Base-by-base conservation (phyloP, 2,888 invertebrate genomes). In the Teleogryllus oceanicus region DNA sequence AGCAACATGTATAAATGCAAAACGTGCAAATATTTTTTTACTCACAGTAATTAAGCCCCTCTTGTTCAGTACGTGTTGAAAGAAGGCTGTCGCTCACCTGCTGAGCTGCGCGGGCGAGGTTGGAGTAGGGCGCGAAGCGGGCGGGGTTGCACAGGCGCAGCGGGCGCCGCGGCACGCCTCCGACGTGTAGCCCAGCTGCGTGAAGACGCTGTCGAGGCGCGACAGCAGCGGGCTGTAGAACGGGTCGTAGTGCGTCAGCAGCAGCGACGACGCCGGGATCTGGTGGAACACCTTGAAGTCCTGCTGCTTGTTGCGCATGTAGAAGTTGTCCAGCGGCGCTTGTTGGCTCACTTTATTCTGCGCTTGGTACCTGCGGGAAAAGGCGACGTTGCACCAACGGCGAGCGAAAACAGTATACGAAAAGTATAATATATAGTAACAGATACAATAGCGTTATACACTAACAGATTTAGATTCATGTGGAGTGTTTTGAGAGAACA, bases 221-320 rank as follows among this genome's bases (percentile, higher is more conserved):
- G 92, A 91, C 79, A 96, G 86, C 78, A 96, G 92, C 0, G 92
- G 92, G 18, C 93, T 94, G 87, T 95, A 96, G 88, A 94, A 96
- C 0, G 96, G 96, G 86, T 96, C 96, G 87, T 95, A 96, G 87
- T 94, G 94, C 83, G 94, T 94, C 80, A 96, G 88, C 79, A 95
- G 90, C 86, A 95, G 88, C 1, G 95, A 94, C 1, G 95, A 95
- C 49, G 92, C 91, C 50, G 95, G 95, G 84, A 96, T 95, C 85
- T 94, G 94, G 86, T 95, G 95, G 90, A 96, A 96, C 75, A 93
- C 91, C 90, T 95, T 94, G 85, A 93, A 95, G 84, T 94, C 92
- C 82, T 92, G 91, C 24, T 89, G 84, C 18, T 77, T 24, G 13
- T 20, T 5, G 21, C 21, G 21, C 21, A n/a, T 16, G 76, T 24